Conservation (phyloP, 2,797 vertebrate species). For the Neosilurus hyrtlii region DNA sequence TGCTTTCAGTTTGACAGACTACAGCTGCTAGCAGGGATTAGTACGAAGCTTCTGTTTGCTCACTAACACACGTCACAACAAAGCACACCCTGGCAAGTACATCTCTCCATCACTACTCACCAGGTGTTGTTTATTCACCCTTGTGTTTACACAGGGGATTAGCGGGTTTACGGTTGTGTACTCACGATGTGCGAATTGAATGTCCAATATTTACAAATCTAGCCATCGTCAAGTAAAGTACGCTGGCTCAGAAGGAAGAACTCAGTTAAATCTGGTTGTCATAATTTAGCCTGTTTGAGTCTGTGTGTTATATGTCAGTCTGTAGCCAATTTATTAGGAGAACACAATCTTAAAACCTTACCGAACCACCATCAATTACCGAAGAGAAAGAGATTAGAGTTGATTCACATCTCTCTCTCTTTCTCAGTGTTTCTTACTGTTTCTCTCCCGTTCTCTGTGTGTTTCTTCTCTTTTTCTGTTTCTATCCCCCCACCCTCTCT, state of each 20-base stretch:
- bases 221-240: background rate
- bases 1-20: slow-evolving; percentile 36
- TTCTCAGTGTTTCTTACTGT: slow-evolving; percentile 51
- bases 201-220: background rate
- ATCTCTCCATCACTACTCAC: slow-evolving; percentile 34
- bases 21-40: slow-evolving; percentile 47
- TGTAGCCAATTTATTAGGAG: background rate
- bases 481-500: too few relatives aligned
- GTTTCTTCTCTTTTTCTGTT: too few relatives aligned
- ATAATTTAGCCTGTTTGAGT: background rate
- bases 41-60: slow-evolving; percentile 40
- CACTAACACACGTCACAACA: slow-evolving; percentile 47
- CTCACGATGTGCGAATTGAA: background rate
- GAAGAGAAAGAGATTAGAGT: slow-evolving; percentile 37
- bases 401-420: slow-evolving; percentile 37
- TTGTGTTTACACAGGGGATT: background rate
- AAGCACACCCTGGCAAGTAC: slow-evolving; percentile 24
- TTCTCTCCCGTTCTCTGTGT: too few relatives aligned
- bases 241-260: background rate
- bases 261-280: background rate
- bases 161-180: background rate
- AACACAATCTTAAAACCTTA: background rate
- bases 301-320: background rate
- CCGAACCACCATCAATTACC: background rate
- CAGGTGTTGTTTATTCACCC: background rate